Base-by-base conservation (phyloP, 1,140 invertebrate species). In the Pogonognathellus flavescens region DNA sequence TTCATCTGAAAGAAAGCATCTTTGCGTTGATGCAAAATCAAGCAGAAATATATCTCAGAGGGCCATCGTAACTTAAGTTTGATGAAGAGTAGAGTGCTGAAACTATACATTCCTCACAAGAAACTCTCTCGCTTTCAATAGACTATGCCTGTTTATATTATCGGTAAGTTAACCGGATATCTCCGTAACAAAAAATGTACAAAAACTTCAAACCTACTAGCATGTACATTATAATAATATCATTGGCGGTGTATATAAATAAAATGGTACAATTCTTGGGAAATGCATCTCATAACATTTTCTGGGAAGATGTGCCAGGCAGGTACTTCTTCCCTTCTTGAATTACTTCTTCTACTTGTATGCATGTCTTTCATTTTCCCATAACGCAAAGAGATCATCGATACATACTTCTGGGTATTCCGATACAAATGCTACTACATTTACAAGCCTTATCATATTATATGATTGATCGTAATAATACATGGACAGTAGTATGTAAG, bases 11-110 rank as follows among this genome's bases (percentile, higher is more conserved):
- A 76, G 41, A 60, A 50, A 53, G 70, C 53, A 53, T 80, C 50
- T 59, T 84, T 62, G 83, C 66, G 84, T 83, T 86, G 62, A 83
- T 83, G 85, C 53, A 80, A 83, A 86, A 86, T 86, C 82, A 83
- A 83, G 81, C 31, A 59, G 82, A 83, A 86, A 83, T 83, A 41
- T 81, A 70, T 83, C 60, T 86, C 80, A 49, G 41, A 72, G 70
- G 55, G 82, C n/a, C 59, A 41, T 22, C 55, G 55, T 83, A 83
- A 50, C 59, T 80, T 70, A 53, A 84, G 62, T 72, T 60, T 83
- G 59, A 83, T 84, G 49, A 80, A 70, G 50, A 72, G 60, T 50
- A 7, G 83, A 57, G 49, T 76, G 83, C 57, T 53, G 83, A 84
- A 53, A 66, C 57, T 83, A n/a, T n/a, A 49, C 22, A 60, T 31